phyloP scores from a whole-genome alignment of 2,113 vertebrate genomes.

The Hystrix brachyura region DNA sequence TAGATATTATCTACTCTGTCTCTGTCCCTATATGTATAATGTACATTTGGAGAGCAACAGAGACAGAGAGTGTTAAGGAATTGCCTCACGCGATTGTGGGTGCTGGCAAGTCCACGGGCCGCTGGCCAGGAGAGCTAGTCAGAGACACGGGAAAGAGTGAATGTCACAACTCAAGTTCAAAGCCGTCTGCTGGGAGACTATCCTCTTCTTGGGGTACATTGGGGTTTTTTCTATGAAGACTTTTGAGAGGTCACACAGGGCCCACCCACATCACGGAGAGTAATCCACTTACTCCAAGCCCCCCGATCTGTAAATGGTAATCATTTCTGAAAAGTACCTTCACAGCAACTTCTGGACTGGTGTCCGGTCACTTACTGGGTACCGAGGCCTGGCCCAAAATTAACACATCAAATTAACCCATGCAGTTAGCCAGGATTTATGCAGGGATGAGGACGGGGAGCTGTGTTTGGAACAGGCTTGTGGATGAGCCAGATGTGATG shows the following conservation, averaged over 20 bases:
- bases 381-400: background rate
- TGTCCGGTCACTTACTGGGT: background rate
- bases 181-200: background rate
- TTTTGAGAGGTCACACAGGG: background rate
- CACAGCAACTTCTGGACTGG: background rate
- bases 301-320: background rate
- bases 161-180: background rate
- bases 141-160: background rate
- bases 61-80: background rate
- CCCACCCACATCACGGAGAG: background rate
- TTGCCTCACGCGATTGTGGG: background rate
- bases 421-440: background rate
- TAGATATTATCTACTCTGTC: background rate
- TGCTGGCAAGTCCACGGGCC: background rate
- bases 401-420: background rate
- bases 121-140: background rate
- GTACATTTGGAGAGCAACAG: background rate
- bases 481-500: background rate
- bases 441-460: background rate
- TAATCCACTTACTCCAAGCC: background rate
- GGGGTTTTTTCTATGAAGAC: background rate
- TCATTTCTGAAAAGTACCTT: background rate
- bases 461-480: background rate
- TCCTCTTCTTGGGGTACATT: background rate
- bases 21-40: background rate